These are phyloP conservation scores for Sarotherodon lohbergeri DNA, from an alignment of 2,113 vertebrate species.

Conservation along the genomic window DNA sequence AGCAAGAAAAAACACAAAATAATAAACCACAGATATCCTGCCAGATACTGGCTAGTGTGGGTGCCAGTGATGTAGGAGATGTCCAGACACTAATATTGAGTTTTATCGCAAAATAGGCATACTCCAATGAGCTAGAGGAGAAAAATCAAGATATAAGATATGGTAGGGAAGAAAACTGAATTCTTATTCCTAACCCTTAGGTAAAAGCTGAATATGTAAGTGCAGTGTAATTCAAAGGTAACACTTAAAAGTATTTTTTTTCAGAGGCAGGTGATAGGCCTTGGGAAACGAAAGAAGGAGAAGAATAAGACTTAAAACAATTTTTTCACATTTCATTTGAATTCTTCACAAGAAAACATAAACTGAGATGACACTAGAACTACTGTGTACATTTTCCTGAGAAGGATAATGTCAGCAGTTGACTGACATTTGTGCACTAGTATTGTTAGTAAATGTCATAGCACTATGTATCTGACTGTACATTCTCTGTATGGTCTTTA, in stretches of 20 bases:
- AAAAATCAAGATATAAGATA: not conserved
- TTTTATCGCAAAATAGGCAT: not conserved
- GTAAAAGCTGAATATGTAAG: not conserved
- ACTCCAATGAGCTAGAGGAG: not conserved
- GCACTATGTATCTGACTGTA: not conserved
- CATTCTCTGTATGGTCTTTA: not conserved
- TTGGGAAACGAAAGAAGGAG: not conserved
- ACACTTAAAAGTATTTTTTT: not conserved
- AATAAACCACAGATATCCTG: constrained; percentile 38
- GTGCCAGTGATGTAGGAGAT: not conserved
- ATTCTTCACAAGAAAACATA: not conserved
- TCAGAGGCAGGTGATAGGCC: not conserved
- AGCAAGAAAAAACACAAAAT: constrained; percentile 49
- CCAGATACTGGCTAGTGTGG: constrained; percentile 11
- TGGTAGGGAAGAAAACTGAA: not conserved
- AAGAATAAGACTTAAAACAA: not conserved
- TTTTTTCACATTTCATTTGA: not conserved
- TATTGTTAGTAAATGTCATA: not conserved
- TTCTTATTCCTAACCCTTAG: not conserved
- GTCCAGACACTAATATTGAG: not conserved
- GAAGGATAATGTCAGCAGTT: not conserved
- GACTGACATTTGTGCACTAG: not conserved
- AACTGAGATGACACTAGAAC: not conserved
- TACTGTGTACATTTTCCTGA: not conserved
- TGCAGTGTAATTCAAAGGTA: not conserved